Evolutionary conservation across 2,888 invertebrate species (phyloP), one percentile per base, ranked within the genome.

Genomic region (Tiliacea citrago): DNA sequence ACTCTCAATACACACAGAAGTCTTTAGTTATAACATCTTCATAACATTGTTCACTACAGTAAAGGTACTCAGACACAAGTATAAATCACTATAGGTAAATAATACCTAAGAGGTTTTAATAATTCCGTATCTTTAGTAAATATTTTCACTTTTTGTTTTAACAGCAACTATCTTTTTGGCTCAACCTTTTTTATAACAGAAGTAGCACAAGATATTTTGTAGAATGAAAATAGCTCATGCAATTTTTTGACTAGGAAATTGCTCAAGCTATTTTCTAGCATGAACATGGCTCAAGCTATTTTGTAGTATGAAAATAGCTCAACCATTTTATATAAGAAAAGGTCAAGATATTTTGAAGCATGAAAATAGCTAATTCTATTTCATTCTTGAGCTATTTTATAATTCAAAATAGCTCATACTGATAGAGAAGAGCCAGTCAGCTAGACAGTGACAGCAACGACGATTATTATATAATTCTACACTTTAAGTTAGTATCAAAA

Each of bases 81-180:
- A 55, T 35, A 45, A 69, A 77, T 77, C 51, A 77, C 76, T 77
- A 77, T 70, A 77, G 49, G 35, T 77, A 67, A 73, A 73, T 45
- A 73, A 72, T 73, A 73, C 79, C 49, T 29, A 57, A 10, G 62
- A 76, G 77, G 57, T 76, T 70, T 63, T 24, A 45, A 63, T 53
- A 63, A 77, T 76, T 21, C 61, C 55, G 49, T 76, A 76, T 66
- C n/a, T 51, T 21, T 49, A 55, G 66, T 7, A 16, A 49, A 49
- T 24, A 29, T 18, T 58, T 69, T 10, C 1, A n/a, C 10, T 21
- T 70, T 42, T 18, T 55, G 8, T n/a, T 39, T 39, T 4, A 7
- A n/a, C n/a, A 7, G 7, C 53, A 7, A 39, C n/a, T 10, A 66
- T n/a, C 0, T 18, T 35, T 1, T 39, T 13, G 13, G 13, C 49